Percentiles rank a stretch among this genome's conserved stretches.
These are phyloP conservation scores for Poicephalus meyeri DNA, from an alignment of 2,113 vertebrate genomes.

Conservation along the genomic window DNA sequence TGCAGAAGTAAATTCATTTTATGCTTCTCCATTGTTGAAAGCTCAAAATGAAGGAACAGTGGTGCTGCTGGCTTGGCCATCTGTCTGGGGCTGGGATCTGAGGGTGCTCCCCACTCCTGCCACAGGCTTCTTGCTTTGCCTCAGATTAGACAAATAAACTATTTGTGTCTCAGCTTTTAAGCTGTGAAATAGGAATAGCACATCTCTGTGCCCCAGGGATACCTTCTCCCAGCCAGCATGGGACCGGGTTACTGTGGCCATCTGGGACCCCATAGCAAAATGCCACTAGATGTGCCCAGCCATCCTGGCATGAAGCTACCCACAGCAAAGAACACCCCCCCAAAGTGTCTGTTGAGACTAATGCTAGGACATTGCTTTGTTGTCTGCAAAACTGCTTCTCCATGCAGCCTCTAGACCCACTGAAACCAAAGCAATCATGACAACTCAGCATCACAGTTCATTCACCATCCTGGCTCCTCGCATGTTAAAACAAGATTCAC, in stretches of 20 bases:
- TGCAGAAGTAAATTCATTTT: slow-evolving; percentile 49
- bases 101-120: neutral
- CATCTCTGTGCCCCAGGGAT: neutral
- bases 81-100: neutral
- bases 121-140: neutral
- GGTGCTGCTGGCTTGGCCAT: slow-evolving; percentile 24
- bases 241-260: neutral
- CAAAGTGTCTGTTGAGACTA: neutral
- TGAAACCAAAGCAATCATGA: neutral
- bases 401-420: neutral
- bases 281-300: neutral
- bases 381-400: neutral
- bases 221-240: neutral
- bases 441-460: neutral
- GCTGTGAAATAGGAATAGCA: neutral
- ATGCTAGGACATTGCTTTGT: neutral
- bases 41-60: slow-evolving; percentile 7
- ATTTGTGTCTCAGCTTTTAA: neutral
- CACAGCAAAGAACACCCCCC: neutral
- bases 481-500: neutral
- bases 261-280: neutral
- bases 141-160: slow-evolving; percentile 4
- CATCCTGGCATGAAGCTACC: neutral
- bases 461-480: neutral
- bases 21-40: neutral